These are phyloP conservation scores for Nymphalis polychloros DNA, from an alignment of 2,888 invertebrate species.

Conservation along the genomic window DNA sequence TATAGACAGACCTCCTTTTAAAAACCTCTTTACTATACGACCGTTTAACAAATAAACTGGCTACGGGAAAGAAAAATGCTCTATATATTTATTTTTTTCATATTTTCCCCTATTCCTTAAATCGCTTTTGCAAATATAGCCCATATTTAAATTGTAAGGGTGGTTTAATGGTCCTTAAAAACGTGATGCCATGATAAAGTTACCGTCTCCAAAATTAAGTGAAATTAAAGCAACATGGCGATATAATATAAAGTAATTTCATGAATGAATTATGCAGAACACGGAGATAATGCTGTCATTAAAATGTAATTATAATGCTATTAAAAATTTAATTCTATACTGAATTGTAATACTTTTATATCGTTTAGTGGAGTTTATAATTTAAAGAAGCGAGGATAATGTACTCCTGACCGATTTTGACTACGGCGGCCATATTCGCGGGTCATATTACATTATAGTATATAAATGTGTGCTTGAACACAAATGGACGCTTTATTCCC, in stretches of 20 bases:
- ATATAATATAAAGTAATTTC: constrained; percentile 28
- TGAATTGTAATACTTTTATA: background rate
- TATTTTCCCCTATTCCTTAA: background rate
- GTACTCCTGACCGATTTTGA: too few species aligned
- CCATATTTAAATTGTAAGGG: constrained; percentile 54
- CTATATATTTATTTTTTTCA: background rate
- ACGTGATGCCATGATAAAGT: constrained; percentile 51
- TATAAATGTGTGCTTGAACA: too few species aligned
- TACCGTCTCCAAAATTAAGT: constrained; percentile 33
- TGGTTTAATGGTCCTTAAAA: constrained; percentile 58
- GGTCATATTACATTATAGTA: too few species aligned
- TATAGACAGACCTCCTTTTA: constrained; percentile 18
- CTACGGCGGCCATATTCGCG: too few species aligned
- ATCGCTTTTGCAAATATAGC: constrained; percentile 55
- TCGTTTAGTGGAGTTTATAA: too few species aligned
- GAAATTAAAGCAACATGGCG: constrained; percentile 46
- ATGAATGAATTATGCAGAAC: constrained; percentile 26
- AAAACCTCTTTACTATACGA: constrained; percentile 10
- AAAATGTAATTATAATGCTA: constrained; percentile 19
- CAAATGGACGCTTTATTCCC: too few species aligned
- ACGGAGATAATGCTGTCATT: constrained; percentile 23
- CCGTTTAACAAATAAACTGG: background rate
- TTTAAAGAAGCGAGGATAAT: too few species aligned
- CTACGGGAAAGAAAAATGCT: background rate
- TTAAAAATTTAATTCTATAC: background rate